Evolutionary conservation across 37 sponge, comb jelly and placozoan genomes (phyloP), one percentile per base, ranked within the genome.

Genomic region (Spongilla lacustris): DNA sequence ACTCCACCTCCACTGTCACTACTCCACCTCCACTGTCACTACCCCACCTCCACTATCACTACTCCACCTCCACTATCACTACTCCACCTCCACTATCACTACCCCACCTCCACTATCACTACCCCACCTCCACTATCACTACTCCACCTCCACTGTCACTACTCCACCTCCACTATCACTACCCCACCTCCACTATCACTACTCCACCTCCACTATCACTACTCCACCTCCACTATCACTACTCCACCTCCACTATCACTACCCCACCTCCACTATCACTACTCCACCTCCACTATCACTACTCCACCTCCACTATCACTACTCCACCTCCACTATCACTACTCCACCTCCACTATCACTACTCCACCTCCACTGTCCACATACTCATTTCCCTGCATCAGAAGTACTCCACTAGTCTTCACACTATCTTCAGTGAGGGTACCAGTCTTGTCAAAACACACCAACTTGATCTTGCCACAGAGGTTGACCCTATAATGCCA

Each of bases 401-500:
- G 91, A 17, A 41, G 73, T 3, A 93, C 94, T 36, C 93, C 93
- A 21, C 50, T 46, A 5, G 94, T 49, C 34, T 91, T 90, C 75
- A 98, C 73, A 29, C 91, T 87, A 41, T 98, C 98, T 78, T 98
- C 96, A 37, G 98, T 98, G n/a, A 98, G 93, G 29, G 98, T 98
- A 24, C 98, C 98, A 9, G 98, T 98, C 86, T 98, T 98, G 75
- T 98, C 98, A 88, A 98, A 98, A 89, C 98, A 98, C 80, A 91
- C 94, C 75, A 88, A 68, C 78, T 98, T 91, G 36, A 98, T 33
- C 83, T 98, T 95, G 1, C 98, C 98, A 93, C 94, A 89, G 81
- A 98, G 38, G 74, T 91, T 98, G 29, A 98, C 83, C 71, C 95
- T 94, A 34, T 10, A 71, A 41, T 3, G 6, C 3, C 41, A 41